Conservation (phyloP, 1,140 invertebrate species). For the Monomorium pharaonis region DNA sequence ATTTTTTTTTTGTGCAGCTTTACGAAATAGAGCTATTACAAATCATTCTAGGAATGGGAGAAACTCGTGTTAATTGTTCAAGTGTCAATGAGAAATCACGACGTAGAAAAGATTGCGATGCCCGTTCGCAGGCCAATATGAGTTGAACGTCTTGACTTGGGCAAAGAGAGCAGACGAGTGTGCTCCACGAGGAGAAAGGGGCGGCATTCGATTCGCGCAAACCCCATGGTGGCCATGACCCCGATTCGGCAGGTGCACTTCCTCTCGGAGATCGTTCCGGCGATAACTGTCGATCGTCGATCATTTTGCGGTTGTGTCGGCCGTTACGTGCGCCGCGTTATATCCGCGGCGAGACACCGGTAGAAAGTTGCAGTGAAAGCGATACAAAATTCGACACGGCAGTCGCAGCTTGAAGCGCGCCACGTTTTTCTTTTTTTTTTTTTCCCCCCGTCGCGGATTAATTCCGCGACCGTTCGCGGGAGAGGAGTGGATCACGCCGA, state of each 20-base stretch:
- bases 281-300: slow-evolving; percentile 68
- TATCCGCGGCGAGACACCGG: slow-evolving; percentile 28
- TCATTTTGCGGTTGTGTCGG: slow-evolving; percentile 55
- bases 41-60: slow-evolving; percentile 35
- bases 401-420: background rate
- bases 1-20: too few species aligned
- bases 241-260: slow-evolving; percentile 69
- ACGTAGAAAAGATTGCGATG: background rate
- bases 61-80: slow-evolving; percentile 55
- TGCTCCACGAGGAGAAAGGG: slow-evolving; percentile 53
- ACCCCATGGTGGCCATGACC: slow-evolving; percentile 56
- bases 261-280: slow-evolving; percentile 62
- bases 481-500: slow-evolving; percentile 2
- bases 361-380: slow-evolving; percentile 72
- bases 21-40: slow-evolving; percentile 17
- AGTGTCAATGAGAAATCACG: slow-evolving; percentile 57
- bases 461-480: slow-evolving; percentile 38
- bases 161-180: background rate
- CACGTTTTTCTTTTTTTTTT: too few species aligned
- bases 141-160: background rate
- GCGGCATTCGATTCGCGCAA: slow-evolving; percentile 54
- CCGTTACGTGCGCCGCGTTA: slow-evolving; percentile 44
- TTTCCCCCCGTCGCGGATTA: slow-evolving; percentile 16
- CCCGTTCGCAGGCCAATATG: background rate
- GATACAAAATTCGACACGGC: slow-evolving; percentile 60